A percentile compares a stretch with the other conserved stretches of the same genome.
Evolutionary conservation across 2,888 invertebrate genomes (phyloP).

Genomic region (Thymelicus lineola): DNA sequence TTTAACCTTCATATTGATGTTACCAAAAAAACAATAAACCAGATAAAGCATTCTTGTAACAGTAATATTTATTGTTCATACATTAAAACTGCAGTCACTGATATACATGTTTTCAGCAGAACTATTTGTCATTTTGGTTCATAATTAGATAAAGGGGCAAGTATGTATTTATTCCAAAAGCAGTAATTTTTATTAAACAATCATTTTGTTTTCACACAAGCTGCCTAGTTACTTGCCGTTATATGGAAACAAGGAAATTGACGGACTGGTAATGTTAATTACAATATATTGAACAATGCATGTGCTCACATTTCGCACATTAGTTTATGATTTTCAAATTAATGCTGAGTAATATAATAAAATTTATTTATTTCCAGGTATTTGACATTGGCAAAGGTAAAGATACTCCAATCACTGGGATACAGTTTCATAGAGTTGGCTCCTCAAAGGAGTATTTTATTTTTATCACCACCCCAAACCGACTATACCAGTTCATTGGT

Average conservation of each 20-base stretch:
- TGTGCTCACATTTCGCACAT: not conserved
- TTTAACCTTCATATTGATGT: no score
- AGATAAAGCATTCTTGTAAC: no score
- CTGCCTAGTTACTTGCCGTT: slow-evolving; percentile 91
- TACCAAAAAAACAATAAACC: no score
- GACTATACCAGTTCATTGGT: slow-evolving; percentile 95
- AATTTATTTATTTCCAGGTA: slow-evolving; percentile 83
- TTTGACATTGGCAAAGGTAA: slow-evolving; percentile 94
- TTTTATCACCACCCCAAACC: slow-evolving; percentile 92
- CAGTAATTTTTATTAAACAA: slow-evolving; percentile 5
- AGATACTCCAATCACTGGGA: slow-evolving; percentile 93
- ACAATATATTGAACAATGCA: not conserved
- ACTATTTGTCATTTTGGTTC: no score
- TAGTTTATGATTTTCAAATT: not conserved
- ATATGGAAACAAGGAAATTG: slow-evolving; percentile 90
- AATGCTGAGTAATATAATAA: not conserved
- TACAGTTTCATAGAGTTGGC: slow-evolving; percentile 92
- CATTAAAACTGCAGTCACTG: not conserved
- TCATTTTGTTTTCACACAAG: slow-evolving; percentile 74
- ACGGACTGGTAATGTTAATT: slow-evolving; percentile 87
- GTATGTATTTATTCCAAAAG: slow-evolving; percentile 35
- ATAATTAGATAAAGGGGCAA: no score
- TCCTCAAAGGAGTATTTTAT: slow-evolving; percentile 91
- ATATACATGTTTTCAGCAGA: slow-evolving; percentile 5
- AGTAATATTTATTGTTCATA: no score